Evolutionary conservation across 2,797 vertebrate species (phyloP), one percentile per base, ranked within the genome.

Genomic region (Harpagifer antarcticus): DNA sequence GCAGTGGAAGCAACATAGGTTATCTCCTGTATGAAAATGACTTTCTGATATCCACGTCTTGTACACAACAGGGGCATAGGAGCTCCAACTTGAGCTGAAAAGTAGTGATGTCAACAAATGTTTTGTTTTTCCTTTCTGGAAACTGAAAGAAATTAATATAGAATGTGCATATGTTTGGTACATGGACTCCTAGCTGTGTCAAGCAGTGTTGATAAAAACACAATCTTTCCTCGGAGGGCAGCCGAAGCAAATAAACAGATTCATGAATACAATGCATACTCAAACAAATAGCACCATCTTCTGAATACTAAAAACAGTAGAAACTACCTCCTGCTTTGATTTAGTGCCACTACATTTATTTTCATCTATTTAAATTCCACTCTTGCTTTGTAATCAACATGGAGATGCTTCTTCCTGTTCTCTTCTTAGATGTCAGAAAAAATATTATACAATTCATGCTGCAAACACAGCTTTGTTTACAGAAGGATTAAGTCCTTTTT

Each of bases 261-360:
- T 91, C 85, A 91, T 91, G 90, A 91, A 92, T 86, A 91, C 85
- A 89, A 91, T 92, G 89, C 92, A 93, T 93, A 91, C 90, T 93
- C 92, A 94, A 94, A 95, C 90, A 94, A 94, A 94, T 91, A 93
- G 91, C 90, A 91, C 89, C 92, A 89, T 94, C 92, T 93, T 92
- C 92, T 91, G 94, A 94, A 94, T 94, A 92, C 80, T 83, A 84
- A 93, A 92, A 93, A 91, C 88, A 86, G 83, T 67, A 81, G 78
- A 86, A 89, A 72, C 84, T 79, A 84, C 74, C 74, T 87, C 71
- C 81, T 27, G 72, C 78, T 88, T 90, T 90, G 86, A 89, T 93
- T 89, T 88, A 86, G 69, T 74, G 75, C 82, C 74, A 75, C 81
- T 52, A 79, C 70, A 75, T 88, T 82, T 85, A 84, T 86, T 87